Base-by-base conservation (phyloP, 2,797 vertebrate species). In the Oryzias sinensis region DNA sequence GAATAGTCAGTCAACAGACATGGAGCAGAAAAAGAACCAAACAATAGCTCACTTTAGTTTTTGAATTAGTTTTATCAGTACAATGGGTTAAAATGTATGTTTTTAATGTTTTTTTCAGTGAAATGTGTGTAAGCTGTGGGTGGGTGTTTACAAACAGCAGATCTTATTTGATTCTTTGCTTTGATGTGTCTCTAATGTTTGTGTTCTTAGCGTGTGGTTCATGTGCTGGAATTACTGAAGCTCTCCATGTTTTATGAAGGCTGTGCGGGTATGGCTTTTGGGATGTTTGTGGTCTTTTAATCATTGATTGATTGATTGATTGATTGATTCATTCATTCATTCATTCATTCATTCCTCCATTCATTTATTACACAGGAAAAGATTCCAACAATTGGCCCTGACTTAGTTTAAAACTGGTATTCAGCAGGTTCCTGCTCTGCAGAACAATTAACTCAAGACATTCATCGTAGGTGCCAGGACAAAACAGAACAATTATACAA, bases 171-270 rank as follows among this genome's bases (percentile, higher is more conserved):
- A 2, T 55, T 33, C 17, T 66, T 49, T 37, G 55, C 51, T 47
- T 29, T 57, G 44, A 49, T 56, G 59, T 63, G 22, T n/a, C 1
- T 0, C 16, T 43, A 14, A 14, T 53, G 58, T 68, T 65, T 64
- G 53, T 48, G 14, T 68, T 42, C 16, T 24, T 29, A 15, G 14
- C 41, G 27, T 64, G 58, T 43, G 27, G 54, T 53, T 55, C 62
- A 61, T 56, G 42, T 41, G n/a, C 67, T 17, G 51, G 53, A 49
- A 62, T 46, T 45, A 43, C 46, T 44, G 64, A 51, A 62, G 56
- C 40, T 11, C 24, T 76, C 78, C 25, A 66, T 78, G 68, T 85
- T 81, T 82, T 82, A 83, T 76, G 79, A 79, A 40, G 65, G 58
- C 75, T 76, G 83, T 61, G 77, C 77, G 78, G 18, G 18, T 18